phyloP scores from a whole-genome alignment of 2,888 invertebrate genomes.

The Galeruca laticollis region DNA sequence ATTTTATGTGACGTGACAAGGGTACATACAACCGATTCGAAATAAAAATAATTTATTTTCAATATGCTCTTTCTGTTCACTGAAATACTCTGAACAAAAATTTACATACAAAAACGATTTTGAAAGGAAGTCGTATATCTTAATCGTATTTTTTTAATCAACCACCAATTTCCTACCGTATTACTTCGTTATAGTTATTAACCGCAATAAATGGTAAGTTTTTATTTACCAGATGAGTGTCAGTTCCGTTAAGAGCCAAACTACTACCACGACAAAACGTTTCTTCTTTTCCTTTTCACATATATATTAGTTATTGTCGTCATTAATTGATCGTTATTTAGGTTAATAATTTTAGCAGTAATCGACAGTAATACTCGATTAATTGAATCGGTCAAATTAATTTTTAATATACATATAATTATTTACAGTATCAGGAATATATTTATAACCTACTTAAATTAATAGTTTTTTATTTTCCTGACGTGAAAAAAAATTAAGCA shows the following conservation, averaged over 20 bases:
- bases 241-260: constrained; percentile 2
- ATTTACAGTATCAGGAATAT: background rate
- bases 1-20: no score
- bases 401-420: constrained; percentile 10
- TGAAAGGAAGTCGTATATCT: no score
- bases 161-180: background rate
- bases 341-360: constrained; percentile 15
- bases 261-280: background rate
- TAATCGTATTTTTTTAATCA: background rate
- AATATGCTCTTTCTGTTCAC: no score
- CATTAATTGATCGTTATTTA: constrained; percentile 5
- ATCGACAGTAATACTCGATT: constrained; percentile 12
- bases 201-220: background rate
- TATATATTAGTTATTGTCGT: background rate
- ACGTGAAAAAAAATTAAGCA: no score
- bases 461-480: no score
- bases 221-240: background rate
- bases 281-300: background rate
- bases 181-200: constrained; percentile 1
- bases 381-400: constrained; percentile 9
- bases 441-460: no score
- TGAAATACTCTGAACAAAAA: no score
- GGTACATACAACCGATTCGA: no score
- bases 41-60: no score
- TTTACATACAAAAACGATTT: no score